A percentile compares a stretch with the other conserved stretches of the same genome.
Conservation (phyloP, 2,797 vertebrate species). For the Siniperca obscura region DNA sequence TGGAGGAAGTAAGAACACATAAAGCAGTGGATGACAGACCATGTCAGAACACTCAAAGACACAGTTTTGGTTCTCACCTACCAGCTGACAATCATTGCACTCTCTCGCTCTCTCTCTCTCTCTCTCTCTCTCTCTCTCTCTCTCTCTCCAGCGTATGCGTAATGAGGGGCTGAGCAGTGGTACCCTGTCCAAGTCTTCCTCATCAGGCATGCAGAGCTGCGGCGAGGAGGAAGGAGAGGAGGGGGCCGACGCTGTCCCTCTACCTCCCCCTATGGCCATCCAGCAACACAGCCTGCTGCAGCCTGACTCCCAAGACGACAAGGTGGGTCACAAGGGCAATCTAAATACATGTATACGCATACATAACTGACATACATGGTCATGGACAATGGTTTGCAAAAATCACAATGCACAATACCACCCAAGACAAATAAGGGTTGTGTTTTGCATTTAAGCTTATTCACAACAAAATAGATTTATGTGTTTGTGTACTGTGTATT, state of each 20-base stretch:
- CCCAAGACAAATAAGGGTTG: not conserved
- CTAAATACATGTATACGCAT: not conserved
- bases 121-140: slow-evolving; percentile 24
- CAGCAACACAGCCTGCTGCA: slow-evolving; percentile 99
- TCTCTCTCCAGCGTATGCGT: slow-evolving; percentile 88
- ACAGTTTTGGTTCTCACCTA: not conserved
- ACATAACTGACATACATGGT: not conserved
- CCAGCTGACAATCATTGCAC: not conserved
- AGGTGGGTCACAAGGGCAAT: slow-evolving; percentile 83
- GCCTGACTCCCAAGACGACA: slow-evolving; percentile 96
- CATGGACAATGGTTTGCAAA: not conserved
- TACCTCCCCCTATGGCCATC: slow-evolving; percentile 98
- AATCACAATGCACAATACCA: not conserved
- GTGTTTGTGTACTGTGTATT: not conserved
- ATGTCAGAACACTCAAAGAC: not conserved
- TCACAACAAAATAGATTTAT: not conserved
- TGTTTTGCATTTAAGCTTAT: not conserved
- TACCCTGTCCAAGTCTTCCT: slow-evolving; percentile 97
- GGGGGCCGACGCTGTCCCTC: slow-evolving; percentile 92
- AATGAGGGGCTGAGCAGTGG: slow-evolving; percentile 97
- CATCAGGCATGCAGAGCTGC: slow-evolving; percentile 99
- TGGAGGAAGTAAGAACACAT: slow-evolving; percentile 89
- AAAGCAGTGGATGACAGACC: not conserved
- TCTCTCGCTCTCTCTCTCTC: slow-evolving; percentile 9
- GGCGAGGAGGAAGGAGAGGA: slow-evolving; percentile 98